Base-by-base conservation (phyloP, 2,888 invertebrate genomes). In the Eremobia ochroleuca region DNA sequence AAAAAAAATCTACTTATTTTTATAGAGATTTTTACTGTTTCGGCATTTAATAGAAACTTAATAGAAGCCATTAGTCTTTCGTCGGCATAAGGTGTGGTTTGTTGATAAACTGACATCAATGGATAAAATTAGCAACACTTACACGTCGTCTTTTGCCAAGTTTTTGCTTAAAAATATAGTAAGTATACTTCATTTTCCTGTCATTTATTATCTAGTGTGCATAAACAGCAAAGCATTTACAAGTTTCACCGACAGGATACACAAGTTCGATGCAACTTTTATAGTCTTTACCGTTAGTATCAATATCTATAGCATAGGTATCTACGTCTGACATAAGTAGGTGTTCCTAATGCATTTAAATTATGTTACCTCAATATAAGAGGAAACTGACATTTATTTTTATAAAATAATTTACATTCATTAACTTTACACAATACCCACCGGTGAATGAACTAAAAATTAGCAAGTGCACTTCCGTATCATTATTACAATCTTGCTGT, bases 21-120 rank as follows among this genome's bases (percentile, higher is more conserved):
- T 8, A 55, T 66, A 43, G 28, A 69, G 5, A 71, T 31, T 8
- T 69, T 71, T 80, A n/a, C 31, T 66, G 18, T 78, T 83, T 77
- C 55, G 74, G 43, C 37, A 58, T 77, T 72, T 76, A 73, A 81
- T 75, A 86, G 74, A 77, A 68, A 81, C 55, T 77, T 79, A 77
- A 79, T 85, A 59, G 69, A 65, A 34, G 67, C 64, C 52, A 82
- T 85, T 76, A 73, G 76, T 85, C 85, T 76, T 49, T 66, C 40
- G 31, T 11, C 49, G 68, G 31, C 58, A 13, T 52, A 73, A 40
- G 83, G 78, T 72, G 85, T 77, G 83, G 75, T 85, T 69, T 77
- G 73, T 65, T 74, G 55, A 76, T 76, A 85, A 79, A 77, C 76
- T 81, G 81, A 85, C 80, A 83, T 85, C 75, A 79, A 85, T 73